Base-by-base conservation (phyloP, 2,888 invertebrate genomes). In the Lasioglossum marginatum region DNA sequence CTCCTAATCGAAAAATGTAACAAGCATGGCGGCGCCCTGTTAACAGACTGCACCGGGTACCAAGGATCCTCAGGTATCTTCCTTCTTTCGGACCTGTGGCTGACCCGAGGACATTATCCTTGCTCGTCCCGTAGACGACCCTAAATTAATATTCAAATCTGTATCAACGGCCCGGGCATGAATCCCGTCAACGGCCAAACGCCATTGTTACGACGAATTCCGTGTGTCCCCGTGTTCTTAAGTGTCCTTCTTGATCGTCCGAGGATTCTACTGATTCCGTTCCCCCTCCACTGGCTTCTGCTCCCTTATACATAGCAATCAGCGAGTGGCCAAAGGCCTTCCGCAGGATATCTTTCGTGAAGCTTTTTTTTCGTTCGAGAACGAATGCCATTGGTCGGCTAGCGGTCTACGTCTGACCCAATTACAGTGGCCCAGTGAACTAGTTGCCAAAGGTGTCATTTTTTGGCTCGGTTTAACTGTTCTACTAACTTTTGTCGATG, bases 131-230 rank as follows among this genome's bases (percentile, higher is more conserved):
- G 81, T 90, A 86, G 81, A 91, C 92, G 90, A 91, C 90, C 92
- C 89, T 87, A 89, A 93, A 94, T 94, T 94, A 94, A 94, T 94
- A 94, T 94, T 94, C 94, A 94, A 94, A 94, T 94, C 93, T 92
- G 92, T 92, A 92, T 91, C 88, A 91, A 87, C 88, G 87, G 91
- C 76, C 77, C 80, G 34, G 74, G 73, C 68, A 77, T 68, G 84
- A 83, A 87, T 90, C 80, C 83, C 74, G 57, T 80, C 85, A 90
- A 90, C 90, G 90, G 90, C 81, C 90, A 60, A 37, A 52, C 82
- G 75, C 87, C 82, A 90, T 90, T 90, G 90, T 90, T 83, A 82
- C 81, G 82, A 72, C 83, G 77, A 80, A 87, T 77, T 83, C 77
- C 81, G 31, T 73, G 43, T 83, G 81, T 90, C 84, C 86, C 89